Evolutionary conservation across 1,140 invertebrate species (phyloP).

Genomic region (Scaptomyza hsui): DNA sequence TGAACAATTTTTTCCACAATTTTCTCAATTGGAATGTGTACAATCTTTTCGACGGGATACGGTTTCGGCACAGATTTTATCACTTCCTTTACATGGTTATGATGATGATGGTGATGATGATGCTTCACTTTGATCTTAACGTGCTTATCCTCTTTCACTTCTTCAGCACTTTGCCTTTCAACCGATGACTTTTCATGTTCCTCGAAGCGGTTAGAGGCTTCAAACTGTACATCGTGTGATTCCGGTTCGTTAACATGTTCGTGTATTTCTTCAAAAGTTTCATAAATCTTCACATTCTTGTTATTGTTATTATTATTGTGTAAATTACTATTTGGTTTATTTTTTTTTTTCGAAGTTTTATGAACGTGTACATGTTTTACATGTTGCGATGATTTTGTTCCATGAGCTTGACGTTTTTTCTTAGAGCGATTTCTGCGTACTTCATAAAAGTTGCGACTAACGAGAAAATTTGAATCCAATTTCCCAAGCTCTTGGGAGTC

Average conservation of each 20-base stretch:
- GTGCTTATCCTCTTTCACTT: constrained; percentile 32
- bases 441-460: constrained; percentile 19
- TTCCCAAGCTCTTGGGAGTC: constrained; percentile 7
- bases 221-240: constrained; percentile 42
- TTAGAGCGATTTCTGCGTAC: constrained; percentile 14
- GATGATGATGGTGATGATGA: constrained; percentile 87
- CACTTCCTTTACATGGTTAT: constrained; percentile 86
- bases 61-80: constrained; percentile 85
- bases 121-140: constrained; percentile 85
- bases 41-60: constrained; percentile 85
- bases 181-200: constrained; percentile 25
- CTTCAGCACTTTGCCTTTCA: background rate
- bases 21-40: constrained; percentile 82
- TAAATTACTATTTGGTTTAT: constrained; percentile 11
- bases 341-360: constrained; percentile 10
- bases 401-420: constrained; percentile 25
- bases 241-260: constrained; percentile 53
- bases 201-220: constrained; percentile 44
- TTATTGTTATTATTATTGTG: constrained; percentile 9
- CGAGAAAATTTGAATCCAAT: background rate
- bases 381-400: background rate
- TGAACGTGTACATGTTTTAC: background rate
- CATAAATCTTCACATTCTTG: constrained; percentile 41
- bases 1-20: constrained; percentile 76
- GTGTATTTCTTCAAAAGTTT: constrained; percentile 60